Base-by-base conservation (phyloP, 2,888 invertebrate genomes). In the Drosophila nigritarsus region DNA sequence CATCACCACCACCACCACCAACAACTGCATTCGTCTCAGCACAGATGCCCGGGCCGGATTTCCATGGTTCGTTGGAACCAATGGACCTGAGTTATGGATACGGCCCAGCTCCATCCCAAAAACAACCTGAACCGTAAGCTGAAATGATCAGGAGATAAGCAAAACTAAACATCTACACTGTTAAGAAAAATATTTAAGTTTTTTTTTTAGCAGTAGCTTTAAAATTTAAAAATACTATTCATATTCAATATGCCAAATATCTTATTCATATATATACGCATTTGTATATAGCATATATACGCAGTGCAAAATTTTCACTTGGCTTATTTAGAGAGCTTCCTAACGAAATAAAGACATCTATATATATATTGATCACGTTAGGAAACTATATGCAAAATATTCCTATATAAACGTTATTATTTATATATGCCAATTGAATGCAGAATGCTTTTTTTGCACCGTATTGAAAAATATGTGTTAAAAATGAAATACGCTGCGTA, bases 91-190 rank as follows among this genome's bases (percentile, higher is more conserved):
- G 27, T 27, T 38, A 38, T 27, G 54, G 27, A 7, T 55, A 24
- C n/a, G 13, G 13, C 1, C 2, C 38, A 27, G 27, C 13, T 38
- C 27, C 38, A 55, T 4, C 36, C n/a, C 36, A 18, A 24, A 36
- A 36, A 7, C 42, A 75, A 73, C 64, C 87, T 65, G 71, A 81
- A 53, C 54, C 81, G 29, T 84, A 89, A 32, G 75, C 82, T 7
- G 78, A 84, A 29, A 82, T 86, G 30, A 0, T 9, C 30, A 7
- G 45, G 66, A 0, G 73, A 78, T 69, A 51, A 86, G 36, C 38
- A 34, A 8, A 49, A 73, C n/a, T 69, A 50, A 65, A 48, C 53
- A 27, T 15, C 2, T 9, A 38, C n/a, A 24, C 5, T 20, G 15
- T 20, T 32, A 20, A 27, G 15, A 1, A 24, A 20, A 36, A 27